phyloP scores from a whole-genome alignment of 2,113 vertebrate species.

The Chionomys nivalis region DNA sequence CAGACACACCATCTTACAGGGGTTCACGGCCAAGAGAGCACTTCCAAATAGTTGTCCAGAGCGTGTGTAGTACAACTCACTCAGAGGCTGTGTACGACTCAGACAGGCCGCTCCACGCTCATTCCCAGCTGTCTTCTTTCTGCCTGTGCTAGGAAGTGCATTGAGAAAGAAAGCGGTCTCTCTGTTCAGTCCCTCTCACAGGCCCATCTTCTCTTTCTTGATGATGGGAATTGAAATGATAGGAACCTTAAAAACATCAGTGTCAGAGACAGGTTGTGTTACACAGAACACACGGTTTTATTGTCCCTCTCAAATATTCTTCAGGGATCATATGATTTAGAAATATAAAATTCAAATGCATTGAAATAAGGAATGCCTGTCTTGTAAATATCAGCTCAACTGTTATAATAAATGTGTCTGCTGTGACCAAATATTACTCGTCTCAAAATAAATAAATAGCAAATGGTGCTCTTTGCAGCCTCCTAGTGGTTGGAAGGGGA shows the following conservation, averaged over 20 bases:
- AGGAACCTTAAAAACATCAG: not conserved
- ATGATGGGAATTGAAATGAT: not conserved
- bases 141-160: not conserved
- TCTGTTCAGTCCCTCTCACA: not conserved
- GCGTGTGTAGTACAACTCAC: not conserved
- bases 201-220: not conserved
- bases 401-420: conserved; percentile 57
- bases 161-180: conserved; percentile 20
- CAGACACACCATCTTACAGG: not conserved
- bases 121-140: not conserved
- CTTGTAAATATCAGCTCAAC: conserved; percentile 62
- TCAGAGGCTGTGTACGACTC: not conserved
- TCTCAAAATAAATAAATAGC: not conserved
- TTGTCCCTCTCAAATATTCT: not conserved
- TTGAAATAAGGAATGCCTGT: conserved; percentile 15
- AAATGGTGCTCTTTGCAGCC: conserved; percentile 85
- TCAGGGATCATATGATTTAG: not conserved
- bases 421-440: conserved; percentile 69
- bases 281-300: not conserved
- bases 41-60: not conserved
- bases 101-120: fast-evolving
- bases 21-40: not conserved
- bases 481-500: conserved; percentile 79
- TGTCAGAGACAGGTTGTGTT: not conserved
- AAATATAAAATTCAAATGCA: not conserved